Percentiles rank a stretch among this genome's conserved stretches.
phyloP scores from a whole-genome alignment of 2,888 invertebrate genomes.

The Nemapogon koenigi region DNA sequence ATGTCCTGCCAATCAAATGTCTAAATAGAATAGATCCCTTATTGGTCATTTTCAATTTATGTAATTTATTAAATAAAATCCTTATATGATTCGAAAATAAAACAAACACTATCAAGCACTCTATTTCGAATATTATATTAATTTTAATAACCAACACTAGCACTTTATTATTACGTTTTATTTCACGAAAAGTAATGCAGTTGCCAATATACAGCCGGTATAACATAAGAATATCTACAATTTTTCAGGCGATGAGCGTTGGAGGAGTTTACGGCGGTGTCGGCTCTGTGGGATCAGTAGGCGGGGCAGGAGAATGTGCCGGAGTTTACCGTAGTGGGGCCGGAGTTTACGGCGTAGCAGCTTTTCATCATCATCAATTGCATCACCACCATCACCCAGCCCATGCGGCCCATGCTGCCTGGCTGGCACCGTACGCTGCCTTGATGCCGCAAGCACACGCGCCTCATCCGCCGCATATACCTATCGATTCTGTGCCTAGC shows the following conservation, averaged over 20 bases:
- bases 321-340: constrained; percentile 43
- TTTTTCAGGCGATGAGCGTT: constrained; percentile 47
- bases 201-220: too few species aligned
- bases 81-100: too few species aligned
- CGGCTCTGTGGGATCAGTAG: constrained; percentile 30
- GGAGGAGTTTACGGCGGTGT: constrained; percentile 49
- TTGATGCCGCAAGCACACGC: constrained; percentile 28
- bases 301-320: constrained; percentile 29
- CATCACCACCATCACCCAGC: constrained; percentile 51
- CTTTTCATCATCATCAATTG: constrained; percentile 45
- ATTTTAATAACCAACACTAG: too few species aligned
- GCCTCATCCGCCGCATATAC: constrained; percentile 48
- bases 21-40: too few species aligned
- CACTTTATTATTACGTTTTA: too few species aligned
- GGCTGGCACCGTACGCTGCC: constrained; percentile 32
- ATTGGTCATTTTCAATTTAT: too few species aligned
- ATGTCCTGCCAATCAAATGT: too few species aligned
- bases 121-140: too few species aligned
- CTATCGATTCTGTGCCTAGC: constrained; percentile 56
- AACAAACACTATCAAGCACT: too few species aligned
- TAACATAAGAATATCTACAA: too few species aligned
- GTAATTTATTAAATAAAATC: too few species aligned
- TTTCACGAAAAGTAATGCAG: too few species aligned
- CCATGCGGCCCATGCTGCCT: constrained; percentile 45
- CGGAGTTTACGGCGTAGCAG: constrained; percentile 48